These are phyloP conservation scores for Tenthredo scrophulariae DNA, from an alignment of 2,888 invertebrate genomes.

Conservation along the genomic window DNA sequence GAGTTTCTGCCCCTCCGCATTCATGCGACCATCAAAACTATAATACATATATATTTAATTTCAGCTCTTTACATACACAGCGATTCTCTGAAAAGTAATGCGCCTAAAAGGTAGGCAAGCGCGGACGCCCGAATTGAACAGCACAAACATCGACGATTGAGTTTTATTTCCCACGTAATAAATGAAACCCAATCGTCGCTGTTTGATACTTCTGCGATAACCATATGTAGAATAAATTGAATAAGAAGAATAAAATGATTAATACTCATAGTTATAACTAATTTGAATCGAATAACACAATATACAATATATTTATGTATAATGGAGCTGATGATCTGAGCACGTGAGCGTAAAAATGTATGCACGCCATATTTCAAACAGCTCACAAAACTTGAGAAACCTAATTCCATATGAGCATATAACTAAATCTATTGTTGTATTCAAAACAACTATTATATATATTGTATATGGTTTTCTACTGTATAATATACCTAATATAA, in stretches of 20 bases:
- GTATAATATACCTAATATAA: not conserved
- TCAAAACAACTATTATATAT: no score
- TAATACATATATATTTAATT: not conserved
- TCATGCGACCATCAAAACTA: not conserved
- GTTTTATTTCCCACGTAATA: no score
- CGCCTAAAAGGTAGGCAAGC: no score
- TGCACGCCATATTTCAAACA: not conserved
- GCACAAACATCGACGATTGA: no score
- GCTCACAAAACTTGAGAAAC: no score
- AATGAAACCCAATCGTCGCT: no score
- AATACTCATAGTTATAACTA: not conserved
- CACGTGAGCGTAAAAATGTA: not conserved
- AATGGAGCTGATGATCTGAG: not conserved
- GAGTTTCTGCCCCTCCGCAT: not conserved
- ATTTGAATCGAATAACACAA: not conserved
- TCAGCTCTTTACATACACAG: not conserved
- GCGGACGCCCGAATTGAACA: no score
- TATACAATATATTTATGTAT: not conserved
- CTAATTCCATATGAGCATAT: no score
- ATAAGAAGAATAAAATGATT: not conserved
- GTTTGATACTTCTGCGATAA: no score
- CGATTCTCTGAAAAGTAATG: no score
- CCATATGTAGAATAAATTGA: not conserved
- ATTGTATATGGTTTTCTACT: not conserved
- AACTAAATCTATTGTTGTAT: no score